Conservation (phyloP, 1,140 invertebrate species). For the Cydia splendana region DNA sequence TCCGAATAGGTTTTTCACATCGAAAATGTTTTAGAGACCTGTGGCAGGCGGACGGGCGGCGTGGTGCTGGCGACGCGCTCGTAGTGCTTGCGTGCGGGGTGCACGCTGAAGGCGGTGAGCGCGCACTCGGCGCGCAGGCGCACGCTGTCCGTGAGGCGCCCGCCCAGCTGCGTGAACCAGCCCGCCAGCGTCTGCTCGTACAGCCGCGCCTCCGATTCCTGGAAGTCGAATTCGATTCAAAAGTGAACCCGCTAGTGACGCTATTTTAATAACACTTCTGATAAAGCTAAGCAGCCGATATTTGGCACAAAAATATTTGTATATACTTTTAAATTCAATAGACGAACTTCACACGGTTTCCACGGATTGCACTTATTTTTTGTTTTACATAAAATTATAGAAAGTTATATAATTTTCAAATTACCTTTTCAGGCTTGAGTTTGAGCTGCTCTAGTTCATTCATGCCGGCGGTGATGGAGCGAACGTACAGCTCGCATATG, state of each 20-base stretch:
- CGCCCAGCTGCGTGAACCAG: constrained; percentile 70
- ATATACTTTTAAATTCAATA: too few relatives aligned
- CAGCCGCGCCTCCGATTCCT: constrained; percentile 53
- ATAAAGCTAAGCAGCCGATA: too few relatives aligned
- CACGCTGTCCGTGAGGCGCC: constrained; percentile 51
- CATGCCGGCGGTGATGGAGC: constrained; percentile 87
- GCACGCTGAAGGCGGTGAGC: constrained; percentile 74
- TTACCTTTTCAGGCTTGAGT: constrained; percentile 70
- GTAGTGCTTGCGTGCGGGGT: constrained; percentile 65
- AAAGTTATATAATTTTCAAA: neutral
- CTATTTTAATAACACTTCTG: too few relatives aligned
- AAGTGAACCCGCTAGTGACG: too few relatives aligned
- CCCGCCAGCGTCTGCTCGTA: constrained; percentile 55
- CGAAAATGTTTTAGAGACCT: too few relatives aligned
- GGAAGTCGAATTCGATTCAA: too few relatives aligned
- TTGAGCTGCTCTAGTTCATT: constrained; percentile 87
- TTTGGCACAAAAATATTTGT: too few relatives aligned
- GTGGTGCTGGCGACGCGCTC: constrained; percentile 51
- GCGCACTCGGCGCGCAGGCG: constrained; percentile 65
- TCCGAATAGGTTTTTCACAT: too few relatives aligned
- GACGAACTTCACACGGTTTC: too few relatives aligned
- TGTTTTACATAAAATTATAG: too few relatives aligned
- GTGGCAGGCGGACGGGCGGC: constrained; percentile 41
- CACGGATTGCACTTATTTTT: too few relatives aligned
- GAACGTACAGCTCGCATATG: constrained; percentile 86